A percentile compares a stretch with the other conserved stretches of the same genome.
These are phyloP conservation scores for Acleris laterana DNA, from an alignment of 2,888 invertebrate species.

Conservation along the genomic window DNA sequence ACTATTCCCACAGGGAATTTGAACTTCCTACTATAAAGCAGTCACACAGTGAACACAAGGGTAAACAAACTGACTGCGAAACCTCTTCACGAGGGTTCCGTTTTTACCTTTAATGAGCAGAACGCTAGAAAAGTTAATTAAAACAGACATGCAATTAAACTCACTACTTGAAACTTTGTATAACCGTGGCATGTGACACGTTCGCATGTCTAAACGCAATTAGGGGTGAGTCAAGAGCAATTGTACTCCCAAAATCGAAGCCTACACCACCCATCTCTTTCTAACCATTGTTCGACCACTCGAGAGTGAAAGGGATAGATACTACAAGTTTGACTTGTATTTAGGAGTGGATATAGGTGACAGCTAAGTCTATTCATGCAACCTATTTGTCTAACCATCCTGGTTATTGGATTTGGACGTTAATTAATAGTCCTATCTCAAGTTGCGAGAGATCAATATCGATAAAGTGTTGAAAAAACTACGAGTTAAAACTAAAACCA, in stretches of 20 bases:
- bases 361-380: neutral
- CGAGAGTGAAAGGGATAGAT: too few species aligned
- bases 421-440: conserved; percentile 11
- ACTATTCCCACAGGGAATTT: too few species aligned
- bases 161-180: conserved; percentile 11
- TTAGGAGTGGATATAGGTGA: neutral
- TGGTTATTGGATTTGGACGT: conserved; percentile 16
- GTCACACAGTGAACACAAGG: too few species aligned
- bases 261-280: too few species aligned
- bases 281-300: too few species aligned
- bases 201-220: conserved; percentile 28
- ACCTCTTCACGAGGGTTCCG: too few species aligned
- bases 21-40: too few species aligned
- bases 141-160: conserved; percentile 2
- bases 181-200: conserved; percentile 12
- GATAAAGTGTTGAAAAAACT: neutral
- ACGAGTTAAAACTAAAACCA: too few species aligned
- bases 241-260: neutral
- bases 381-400: conserved; percentile 17
- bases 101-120: too few species aligned
- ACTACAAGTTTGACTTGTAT: too few species aligned
- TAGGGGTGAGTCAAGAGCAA: conserved; percentile 23
- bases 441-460: neutral
- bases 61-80: too few species aligned
- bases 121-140: neutral